These are phyloP conservation scores for Eristalinus sepulchralis DNA, from an alignment of 2,888 invertebrate species.

Conservation along the genomic window DNA sequence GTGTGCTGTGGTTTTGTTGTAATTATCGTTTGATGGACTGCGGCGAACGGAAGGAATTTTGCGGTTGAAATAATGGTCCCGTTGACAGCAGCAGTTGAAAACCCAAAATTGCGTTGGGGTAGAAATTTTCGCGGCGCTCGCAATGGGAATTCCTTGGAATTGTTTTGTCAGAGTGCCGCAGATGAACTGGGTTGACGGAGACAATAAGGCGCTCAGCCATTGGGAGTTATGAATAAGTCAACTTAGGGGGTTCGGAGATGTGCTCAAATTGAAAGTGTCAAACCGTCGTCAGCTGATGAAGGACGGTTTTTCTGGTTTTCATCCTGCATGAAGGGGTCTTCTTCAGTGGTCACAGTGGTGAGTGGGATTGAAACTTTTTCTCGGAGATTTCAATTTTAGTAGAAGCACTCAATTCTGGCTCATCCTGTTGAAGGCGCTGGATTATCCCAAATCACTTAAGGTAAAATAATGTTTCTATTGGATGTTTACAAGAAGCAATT, in stretches of 20 bases:
- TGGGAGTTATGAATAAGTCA: not conserved
- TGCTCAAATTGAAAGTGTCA: not conserved
- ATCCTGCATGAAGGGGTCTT: not conserved
- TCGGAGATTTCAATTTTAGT: not conserved
- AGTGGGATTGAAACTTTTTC: not conserved
- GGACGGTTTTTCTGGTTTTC: not conserved
- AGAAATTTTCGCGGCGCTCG: not conserved
- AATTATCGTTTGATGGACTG: not conserved
- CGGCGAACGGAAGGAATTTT: not conserved
- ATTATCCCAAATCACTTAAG: no score
- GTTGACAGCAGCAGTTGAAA: not conserved
- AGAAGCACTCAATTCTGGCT: not conserved
- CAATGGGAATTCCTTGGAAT: not conserved
- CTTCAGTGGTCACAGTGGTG: not conserved
- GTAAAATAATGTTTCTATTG: no score
- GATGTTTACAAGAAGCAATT: no score
- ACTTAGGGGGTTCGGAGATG: not conserved
- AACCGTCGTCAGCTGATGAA: not conserved
- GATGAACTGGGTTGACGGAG: not conserved
- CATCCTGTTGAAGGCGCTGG: no score
- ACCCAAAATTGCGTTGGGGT: not conserved
- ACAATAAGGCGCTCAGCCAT: not conserved
- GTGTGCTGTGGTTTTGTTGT: not conserved
- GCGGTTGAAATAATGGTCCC: not conserved
- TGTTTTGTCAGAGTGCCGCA: not conserved